These are phyloP conservation scores for Saguinus imperator DNA, from an alignment of 2,113 vertebrate genomes.

Conservation along the genomic window DNA sequence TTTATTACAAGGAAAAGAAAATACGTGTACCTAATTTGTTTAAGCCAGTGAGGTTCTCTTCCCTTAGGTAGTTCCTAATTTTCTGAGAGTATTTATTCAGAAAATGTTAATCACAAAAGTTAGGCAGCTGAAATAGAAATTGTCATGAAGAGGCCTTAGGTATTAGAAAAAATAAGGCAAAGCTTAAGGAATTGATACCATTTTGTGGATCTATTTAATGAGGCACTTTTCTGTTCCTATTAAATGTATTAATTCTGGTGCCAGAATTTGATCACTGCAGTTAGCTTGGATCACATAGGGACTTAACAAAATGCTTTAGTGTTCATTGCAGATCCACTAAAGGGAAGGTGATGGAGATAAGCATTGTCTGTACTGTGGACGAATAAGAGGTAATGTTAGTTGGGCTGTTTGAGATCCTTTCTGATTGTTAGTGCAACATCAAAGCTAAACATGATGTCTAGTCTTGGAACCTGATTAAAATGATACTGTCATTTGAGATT, in stretches of 20 bases:
- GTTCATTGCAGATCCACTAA: background rate
- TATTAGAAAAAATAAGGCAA: constrained; percentile 30
- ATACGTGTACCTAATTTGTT: background rate
- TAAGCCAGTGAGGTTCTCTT: background rate
- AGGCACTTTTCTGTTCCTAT: background rate
- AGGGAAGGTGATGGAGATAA: background rate
- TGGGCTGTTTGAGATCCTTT: background rate
- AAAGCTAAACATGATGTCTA: constrained; percentile 42
- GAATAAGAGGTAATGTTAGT: background rate
- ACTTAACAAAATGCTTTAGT: background rate
- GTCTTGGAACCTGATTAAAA: constrained; percentile 9
- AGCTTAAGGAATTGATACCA: background rate
- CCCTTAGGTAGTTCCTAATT: background rate
- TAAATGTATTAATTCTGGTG: background rate
- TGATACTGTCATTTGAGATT: constrained; percentile 16
- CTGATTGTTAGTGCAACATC: background rate
- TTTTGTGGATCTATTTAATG: constrained; percentile 13
- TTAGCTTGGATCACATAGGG: background rate
- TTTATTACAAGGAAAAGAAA: background rate
- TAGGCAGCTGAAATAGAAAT: constrained; percentile 19
- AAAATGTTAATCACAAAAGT: background rate
- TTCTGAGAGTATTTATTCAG: background rate
- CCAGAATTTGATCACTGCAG: background rate
- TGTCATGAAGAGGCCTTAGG: background rate
- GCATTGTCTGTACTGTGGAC: background rate